These are phyloP conservation scores for Melanerpes formicivorus DNA, from an alignment of 2,113 vertebrate species.

Conservation along the genomic window DNA sequence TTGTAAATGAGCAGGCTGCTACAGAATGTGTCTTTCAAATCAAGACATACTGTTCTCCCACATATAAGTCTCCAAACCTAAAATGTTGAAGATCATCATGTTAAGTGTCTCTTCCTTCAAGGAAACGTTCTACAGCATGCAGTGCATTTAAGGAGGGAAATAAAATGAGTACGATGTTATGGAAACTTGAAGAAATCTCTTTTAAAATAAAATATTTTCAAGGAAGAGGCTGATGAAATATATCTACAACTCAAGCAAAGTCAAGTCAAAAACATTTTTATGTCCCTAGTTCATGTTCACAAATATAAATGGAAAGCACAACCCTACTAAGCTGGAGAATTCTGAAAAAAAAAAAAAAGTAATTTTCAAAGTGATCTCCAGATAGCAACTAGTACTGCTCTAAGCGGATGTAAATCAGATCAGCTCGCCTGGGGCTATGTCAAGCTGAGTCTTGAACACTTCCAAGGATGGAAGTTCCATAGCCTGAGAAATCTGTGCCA, in stretches of 20 bases:
- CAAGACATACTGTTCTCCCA: conserved; percentile 81
- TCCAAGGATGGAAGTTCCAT: not conserved
- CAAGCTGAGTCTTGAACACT: not conserved
- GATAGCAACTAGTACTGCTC: not conserved
- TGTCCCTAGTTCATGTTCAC: not conserved
- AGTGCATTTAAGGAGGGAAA: not conserved
- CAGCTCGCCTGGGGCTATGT: not conserved
- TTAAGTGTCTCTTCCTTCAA: not conserved
- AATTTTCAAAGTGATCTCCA: not conserved
- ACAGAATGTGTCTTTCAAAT: conserved; percentile 84
- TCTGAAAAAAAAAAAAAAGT: not conserved
- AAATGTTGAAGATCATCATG: conserved; percentile 34
- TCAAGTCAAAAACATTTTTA: not conserved
- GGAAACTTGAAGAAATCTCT: not conserved
- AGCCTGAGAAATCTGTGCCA: not conserved
- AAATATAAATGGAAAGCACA: not conserved
- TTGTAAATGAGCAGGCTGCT: conserved; percentile 85
- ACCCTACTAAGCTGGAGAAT: not conserved
- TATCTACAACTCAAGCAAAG: not conserved
- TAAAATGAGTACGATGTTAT: not conserved
- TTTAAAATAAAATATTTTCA: not conserved
- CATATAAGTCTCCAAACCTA: conserved; percentile 82
- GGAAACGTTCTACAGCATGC: not conserved
- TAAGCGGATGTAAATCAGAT: not conserved
- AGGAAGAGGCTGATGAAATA: not conserved